Evolutionary conservation across 2,797 vertebrate species (phyloP).

Genomic region (Gymnoscopelus braueri): DNA sequence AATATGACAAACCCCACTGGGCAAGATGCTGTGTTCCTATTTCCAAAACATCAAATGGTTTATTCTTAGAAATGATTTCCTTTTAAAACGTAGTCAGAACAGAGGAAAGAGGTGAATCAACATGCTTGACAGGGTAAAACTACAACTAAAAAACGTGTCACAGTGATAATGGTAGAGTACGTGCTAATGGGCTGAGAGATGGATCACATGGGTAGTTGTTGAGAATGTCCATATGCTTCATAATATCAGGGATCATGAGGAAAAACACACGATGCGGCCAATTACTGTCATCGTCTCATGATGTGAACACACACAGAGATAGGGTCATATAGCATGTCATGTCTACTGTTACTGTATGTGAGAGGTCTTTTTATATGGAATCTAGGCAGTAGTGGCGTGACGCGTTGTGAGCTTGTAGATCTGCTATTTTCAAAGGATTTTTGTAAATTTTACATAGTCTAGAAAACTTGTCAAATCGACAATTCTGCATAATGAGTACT

Average conservation of each 20-base stretch:
- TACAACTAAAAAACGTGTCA: slow-evolving; percentile 44
- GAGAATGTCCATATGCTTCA: slow-evolving; percentile 43
- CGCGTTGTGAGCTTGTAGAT: too few relatives aligned
- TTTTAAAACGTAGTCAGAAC: slow-evolving; percentile 37
- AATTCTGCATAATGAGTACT: too few relatives aligned
- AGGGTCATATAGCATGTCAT: background rate
- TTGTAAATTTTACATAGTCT: too few relatives aligned
- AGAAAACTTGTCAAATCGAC: too few relatives aligned
- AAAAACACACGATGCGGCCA: slow-evolving; percentile 54
- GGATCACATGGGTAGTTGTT: slow-evolving; percentile 35
- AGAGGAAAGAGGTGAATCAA: slow-evolving; percentile 34
- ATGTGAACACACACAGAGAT: slow-evolving; percentile 46
- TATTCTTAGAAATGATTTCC: slow-evolving; percentile 68
- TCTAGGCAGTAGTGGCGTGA: too few relatives aligned
- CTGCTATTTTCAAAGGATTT: too few relatives aligned
- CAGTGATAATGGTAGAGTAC: slow-evolving; percentile 3
- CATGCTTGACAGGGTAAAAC: slow-evolving; percentile 57
- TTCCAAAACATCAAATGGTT: slow-evolving; percentile 25
- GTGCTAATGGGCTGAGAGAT: slow-evolving; percentile 52
- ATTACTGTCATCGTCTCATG: slow-evolving; percentile 64
- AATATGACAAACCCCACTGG: slow-evolving; percentile 46
- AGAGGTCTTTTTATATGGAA: background rate
- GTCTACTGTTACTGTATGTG: background rate
- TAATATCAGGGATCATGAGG: slow-evolving; percentile 52
- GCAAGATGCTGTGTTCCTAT: slow-evolving; percentile 28